These are phyloP conservation scores for Sinhomidia bicolor DNA, from an alignment of 2,888 invertebrate genomes.

Conservation along the genomic window DNA sequence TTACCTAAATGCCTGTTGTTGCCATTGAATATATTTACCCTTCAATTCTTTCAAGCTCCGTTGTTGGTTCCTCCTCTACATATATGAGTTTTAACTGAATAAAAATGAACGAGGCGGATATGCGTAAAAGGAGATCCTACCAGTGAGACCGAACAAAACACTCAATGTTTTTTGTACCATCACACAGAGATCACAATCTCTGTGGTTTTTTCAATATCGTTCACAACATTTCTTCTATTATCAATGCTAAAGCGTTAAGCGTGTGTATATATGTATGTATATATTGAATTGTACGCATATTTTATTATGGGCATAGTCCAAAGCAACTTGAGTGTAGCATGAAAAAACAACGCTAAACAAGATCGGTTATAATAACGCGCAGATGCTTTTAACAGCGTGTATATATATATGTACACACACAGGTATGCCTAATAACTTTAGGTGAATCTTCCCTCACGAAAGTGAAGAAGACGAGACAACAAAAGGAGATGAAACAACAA, in stretches of 20 bases:
- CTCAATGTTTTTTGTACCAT: not conserved
- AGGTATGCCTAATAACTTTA: too few relatives aligned
- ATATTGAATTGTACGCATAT: too few relatives aligned
- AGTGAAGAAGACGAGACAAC: not conserved
- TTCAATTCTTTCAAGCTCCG: not conserved
- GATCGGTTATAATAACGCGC: slow-evolving; percentile 11
- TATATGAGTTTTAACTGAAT: not conserved
- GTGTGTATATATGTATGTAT: not conserved
- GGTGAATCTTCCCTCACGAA: not conserved
- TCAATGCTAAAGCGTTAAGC: not conserved
- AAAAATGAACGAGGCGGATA: slow-evolving; percentile 6
- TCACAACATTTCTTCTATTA: not conserved
- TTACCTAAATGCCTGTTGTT: slow-evolving; percentile 45
- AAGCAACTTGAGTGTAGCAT: not conserved
- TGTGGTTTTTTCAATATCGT: slow-evolving; percentile 61
- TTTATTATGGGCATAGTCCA: too few relatives aligned
- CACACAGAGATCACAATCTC: slow-evolving; percentile 2
- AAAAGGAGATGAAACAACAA: slow-evolving; percentile 26
- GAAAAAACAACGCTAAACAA: not conserved
- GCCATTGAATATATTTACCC: slow-evolving; percentile 28
- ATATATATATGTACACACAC: not conserved
- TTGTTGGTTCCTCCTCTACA: not conserved
- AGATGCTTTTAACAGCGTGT: slow-evolving; percentile 32
- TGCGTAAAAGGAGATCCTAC: not conserved
- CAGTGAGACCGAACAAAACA: not conserved